Conservation (phyloP, 2,113 vertebrate genomes). For the Picathartes gymnocephalus region DNA sequence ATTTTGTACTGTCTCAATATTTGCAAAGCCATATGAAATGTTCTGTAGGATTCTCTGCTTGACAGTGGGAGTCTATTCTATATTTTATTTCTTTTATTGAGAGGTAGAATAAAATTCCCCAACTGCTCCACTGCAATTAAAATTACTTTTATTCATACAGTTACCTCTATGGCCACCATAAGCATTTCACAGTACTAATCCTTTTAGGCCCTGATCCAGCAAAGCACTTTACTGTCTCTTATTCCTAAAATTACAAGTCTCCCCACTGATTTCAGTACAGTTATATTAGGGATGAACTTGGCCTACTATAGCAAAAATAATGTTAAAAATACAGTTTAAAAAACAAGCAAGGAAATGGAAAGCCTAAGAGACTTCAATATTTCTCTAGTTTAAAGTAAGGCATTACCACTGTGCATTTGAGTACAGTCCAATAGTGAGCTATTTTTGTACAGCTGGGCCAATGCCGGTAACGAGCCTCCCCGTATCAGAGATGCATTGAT, state of each 20-base stretch:
- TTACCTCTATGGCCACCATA: slow-evolving; percentile 10
- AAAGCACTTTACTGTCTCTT: slow-evolving; percentile 60
- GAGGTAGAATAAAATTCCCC: slow-evolving; percentile 28
- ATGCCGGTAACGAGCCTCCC: slow-evolving; percentile 10
- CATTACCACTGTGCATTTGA: neutral
- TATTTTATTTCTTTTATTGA: slow-evolving; percentile 20
- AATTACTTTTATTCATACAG: slow-evolving; percentile 47
- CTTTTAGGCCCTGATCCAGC: slow-evolving; percentile 65
- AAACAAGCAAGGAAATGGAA: slow-evolving; percentile 19
- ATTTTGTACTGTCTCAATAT: neutral
- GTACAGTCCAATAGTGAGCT: neutral
- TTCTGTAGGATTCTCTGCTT: neutral
- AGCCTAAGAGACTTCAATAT: neutral
- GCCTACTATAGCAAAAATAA: slow-evolving; percentile 13
- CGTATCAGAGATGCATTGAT: slow-evolving; percentile 38
- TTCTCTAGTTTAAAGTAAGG: neutral
- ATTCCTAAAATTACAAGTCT: slow-evolving; percentile 46
- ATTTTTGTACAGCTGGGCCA: slow-evolving; percentile 15
- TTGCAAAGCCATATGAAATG: neutral
- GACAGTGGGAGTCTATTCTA: neutral
- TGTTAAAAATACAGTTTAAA: slow-evolving; percentile 27
- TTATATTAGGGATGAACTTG: slow-evolving; percentile 45
- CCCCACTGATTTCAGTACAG: slow-evolving; percentile 35
- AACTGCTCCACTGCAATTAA: slow-evolving; percentile 36
- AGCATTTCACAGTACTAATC: slow-evolving; percentile 50